Conservation (phyloP, 1,140 invertebrate genomes). For the Homarus americanus region DNA sequence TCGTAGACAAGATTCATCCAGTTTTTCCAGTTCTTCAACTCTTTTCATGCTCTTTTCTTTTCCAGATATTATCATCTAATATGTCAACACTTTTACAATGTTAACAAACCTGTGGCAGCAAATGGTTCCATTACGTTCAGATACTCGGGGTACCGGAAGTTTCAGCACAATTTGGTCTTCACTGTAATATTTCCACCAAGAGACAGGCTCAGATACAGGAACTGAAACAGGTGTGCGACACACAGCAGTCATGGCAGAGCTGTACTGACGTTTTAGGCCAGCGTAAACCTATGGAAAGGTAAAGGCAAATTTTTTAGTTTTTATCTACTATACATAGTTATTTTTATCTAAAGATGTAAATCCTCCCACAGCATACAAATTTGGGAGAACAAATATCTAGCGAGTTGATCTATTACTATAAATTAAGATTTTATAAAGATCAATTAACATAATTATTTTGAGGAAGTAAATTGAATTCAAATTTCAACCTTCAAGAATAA, state of each 20-base stretch:
- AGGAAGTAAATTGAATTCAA: too few species aligned
- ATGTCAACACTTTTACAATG: too few species aligned
- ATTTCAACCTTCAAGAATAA: too few species aligned
- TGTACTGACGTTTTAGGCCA: conserved; percentile 58
- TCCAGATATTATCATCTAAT: too few species aligned
- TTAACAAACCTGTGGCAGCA: conserved; percentile 85
- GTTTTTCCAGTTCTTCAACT: too few species aligned
- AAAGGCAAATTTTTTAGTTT: not conserved
- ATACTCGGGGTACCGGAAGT: conserved; percentile 85
- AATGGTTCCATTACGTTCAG: conserved; percentile 91
- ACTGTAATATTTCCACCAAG: conserved; percentile 85
- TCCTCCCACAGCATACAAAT: conserved; percentile 37
- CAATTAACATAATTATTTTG: too few species aligned
- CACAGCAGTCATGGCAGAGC: conserved; percentile 76
- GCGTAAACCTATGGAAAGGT: conserved; percentile 74
- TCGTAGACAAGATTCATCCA: too few species aligned
- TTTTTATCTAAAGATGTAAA: not conserved
- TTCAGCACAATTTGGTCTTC: conserved; percentile 84
- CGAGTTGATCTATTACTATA: too few species aligned
- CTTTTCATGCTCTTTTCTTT: too few species aligned
- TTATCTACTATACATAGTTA: not conserved
- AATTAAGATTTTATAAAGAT: too few species aligned
- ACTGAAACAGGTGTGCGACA: conserved; percentile 85
- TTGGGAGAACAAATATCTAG: too few species aligned
- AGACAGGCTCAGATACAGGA: conserved; percentile 83